Evolutionary conservation across 2,797 vertebrate genomes (phyloP), one percentile per base, ranked within the genome.

Genomic region (Tragopan temminckii): DNA sequence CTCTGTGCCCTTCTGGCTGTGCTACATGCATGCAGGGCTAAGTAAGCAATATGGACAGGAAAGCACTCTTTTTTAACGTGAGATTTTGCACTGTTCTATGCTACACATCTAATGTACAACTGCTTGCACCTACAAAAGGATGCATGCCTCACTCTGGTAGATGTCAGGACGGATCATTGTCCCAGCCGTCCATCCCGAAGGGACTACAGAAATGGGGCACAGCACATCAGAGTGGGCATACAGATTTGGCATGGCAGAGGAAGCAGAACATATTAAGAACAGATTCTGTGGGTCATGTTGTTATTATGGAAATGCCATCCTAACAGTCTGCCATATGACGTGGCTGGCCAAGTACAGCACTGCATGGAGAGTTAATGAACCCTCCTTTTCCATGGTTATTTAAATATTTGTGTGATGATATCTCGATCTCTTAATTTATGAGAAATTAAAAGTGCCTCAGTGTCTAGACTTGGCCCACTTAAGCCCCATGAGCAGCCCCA

Each of bases 11-110:
- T 52, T 59, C 29, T 67, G 52, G 19, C 12, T 61, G 7, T 0
- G 0, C 33, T 31, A 29, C 43, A 25, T 2, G 1, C 1, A 6
- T 31, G 61, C 29, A 74, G 45, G 43, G 23, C 20, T 20, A 31
- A 45, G 40, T 33, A 14, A 61, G 8, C 10, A 40, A 10, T 11
- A 25, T 5, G 4, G 70, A 20, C 11, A 61, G n/a, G 20, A 74
- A 57, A 45, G 25, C 38, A 27, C 50, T 29, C 27, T 52, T 27
- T 29, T 29, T 52, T 29, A 10, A 29, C 16, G 6, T 61, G 66
- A 38, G 66, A 55, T 45, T 91, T 50, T 45, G 17, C 15, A 7
- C 29, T 52, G 55, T 45, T 20, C 36, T 57, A 1, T 52, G 20
- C 20, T 42, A 48, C 7, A 4, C 10, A 62, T 78, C 9, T 27